Evolutionary conservation across 2,888 invertebrate species (phyloP).

Genomic region (Campoplex capitator): DNA sequence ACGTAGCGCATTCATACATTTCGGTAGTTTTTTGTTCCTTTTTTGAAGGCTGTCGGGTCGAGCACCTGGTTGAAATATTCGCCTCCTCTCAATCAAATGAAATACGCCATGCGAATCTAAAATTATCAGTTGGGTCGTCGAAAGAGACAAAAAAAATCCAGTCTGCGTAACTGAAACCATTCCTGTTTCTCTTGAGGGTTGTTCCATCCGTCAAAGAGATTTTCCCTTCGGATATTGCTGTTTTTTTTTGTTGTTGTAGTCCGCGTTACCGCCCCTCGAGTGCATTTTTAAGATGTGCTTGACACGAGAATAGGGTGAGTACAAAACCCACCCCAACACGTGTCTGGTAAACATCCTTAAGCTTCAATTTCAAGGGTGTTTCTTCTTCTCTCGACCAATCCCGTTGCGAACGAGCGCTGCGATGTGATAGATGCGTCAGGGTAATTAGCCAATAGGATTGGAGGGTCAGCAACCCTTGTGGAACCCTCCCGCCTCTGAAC

Average conservation of each 20-base stretch:
- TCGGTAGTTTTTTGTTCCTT: not conserved
- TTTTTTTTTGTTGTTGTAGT: conserved; percentile 44
- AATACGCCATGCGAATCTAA: conserved; percentile 38
- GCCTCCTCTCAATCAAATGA: not conserved
- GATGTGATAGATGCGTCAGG: conserved; percentile 73
- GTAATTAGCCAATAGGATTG: conserved; percentile 82
- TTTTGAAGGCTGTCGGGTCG: not conserved
- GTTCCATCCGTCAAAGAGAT: conserved; percentile 48
- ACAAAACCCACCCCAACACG: conserved; percentile 55
- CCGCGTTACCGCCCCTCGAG: conserved; percentile 63
- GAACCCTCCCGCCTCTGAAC: conserved; percentile 34
- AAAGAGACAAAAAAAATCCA: conserved; percentile 38
- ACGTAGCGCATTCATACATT: not conserved
- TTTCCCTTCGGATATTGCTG: conserved; percentile 59
- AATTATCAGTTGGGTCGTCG: conserved; percentile 47
- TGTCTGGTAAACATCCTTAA: conserved; percentile 62
- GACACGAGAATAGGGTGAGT: conserved; percentile 60
- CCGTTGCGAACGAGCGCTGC: conserved; percentile 78
- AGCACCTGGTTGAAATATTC: conserved; percentile 19
- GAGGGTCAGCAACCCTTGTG: conserved; percentile 48
- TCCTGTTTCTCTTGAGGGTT: conserved; percentile 32
- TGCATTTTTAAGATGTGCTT: conserved; percentile 20
- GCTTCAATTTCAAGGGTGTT: conserved; percentile 65
- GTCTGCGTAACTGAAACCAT: conserved; percentile 55
- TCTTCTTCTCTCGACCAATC: conserved; percentile 76